These are phyloP conservation scores for Typhlichthys eigenmanni DNA, from an alignment of 2,797 vertebrate species.

Conservation along the genomic window DNA sequence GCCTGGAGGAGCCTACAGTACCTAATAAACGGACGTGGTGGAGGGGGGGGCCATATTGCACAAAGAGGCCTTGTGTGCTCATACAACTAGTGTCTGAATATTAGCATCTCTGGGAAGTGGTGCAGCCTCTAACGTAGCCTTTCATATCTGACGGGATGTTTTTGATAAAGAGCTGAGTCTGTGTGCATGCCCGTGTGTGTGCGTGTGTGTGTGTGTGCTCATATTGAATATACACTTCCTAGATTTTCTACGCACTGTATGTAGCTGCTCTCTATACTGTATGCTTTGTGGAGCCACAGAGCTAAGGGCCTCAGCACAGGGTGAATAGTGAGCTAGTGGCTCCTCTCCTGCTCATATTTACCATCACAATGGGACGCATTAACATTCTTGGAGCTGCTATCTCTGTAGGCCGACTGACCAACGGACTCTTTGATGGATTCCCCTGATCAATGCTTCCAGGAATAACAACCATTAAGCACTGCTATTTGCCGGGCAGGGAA, in stretches of 20 bases:
- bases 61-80: constrained; percentile 84
- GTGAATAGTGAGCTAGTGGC: constrained; percentile 78
- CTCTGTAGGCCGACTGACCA: constrained; percentile 62
- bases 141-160: constrained; percentile 83
- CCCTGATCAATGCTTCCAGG: constrained; percentile 39
- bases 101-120: constrained; percentile 86
- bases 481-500: neutral
- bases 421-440: constrained; percentile 27
- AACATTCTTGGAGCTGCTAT: constrained; percentile 79
- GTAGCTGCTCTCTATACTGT: constrained; percentile 69
- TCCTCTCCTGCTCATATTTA: constrained; percentile 80
- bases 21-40: constrained; percentile 18
- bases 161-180: constrained; percentile 21
- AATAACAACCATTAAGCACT: constrained; percentile 27
- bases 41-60: constrained; percentile 46
- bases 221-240: neutral
- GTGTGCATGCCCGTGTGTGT: neutral
- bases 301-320: constrained; percentile 52
- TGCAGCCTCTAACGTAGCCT: constrained; percentile 78
- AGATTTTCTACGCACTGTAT: no score
- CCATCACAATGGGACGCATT: constrained; percentile 86
- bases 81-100: constrained; percentile 77
- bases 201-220: neutral
- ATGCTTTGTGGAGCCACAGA: constrained; percentile 80
- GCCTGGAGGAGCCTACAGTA: constrained; percentile 30